Evolutionary conservation across 2,113 vertebrate genomes (phyloP).

Genomic region (Sakesphorus luctuosus): DNA sequence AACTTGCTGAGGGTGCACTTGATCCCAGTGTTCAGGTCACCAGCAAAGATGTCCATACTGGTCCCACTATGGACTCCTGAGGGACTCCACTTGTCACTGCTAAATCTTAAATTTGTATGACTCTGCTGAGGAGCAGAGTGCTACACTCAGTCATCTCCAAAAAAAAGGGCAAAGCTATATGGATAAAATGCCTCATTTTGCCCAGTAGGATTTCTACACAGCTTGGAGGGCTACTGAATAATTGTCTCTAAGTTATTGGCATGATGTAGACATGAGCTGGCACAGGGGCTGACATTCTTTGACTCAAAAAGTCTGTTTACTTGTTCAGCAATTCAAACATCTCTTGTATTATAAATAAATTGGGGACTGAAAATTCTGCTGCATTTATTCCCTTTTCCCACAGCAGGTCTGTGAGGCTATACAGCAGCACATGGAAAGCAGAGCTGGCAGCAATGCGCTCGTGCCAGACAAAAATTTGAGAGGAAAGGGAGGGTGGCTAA

Average conservation of each 20-base stretch:
- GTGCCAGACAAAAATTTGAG: background rate
- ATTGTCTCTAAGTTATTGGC: background rate
- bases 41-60: background rate
- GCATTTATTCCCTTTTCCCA: background rate
- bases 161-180: background rate
- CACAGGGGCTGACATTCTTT: background rate
- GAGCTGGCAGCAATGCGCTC: background rate
- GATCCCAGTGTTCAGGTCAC: background rate
- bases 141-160: background rate
- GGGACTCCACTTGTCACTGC: no score
- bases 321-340: background rate
- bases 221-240: background rate
- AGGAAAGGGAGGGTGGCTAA: background rate
- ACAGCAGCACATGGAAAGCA: background rate
- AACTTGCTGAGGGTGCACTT: no score
- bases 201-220: background rate
- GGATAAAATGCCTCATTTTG: background rate
- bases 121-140: background rate
- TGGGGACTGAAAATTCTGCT: background rate
- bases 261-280: background rate
- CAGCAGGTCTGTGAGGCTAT: background rate
- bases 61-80: no score
- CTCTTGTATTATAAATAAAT: background rate
- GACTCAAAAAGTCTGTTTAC: background rate
- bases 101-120: background rate